phyloP scores from a whole-genome alignment of 2,888 invertebrate species.

The Azorinus chamasolen region DNA sequence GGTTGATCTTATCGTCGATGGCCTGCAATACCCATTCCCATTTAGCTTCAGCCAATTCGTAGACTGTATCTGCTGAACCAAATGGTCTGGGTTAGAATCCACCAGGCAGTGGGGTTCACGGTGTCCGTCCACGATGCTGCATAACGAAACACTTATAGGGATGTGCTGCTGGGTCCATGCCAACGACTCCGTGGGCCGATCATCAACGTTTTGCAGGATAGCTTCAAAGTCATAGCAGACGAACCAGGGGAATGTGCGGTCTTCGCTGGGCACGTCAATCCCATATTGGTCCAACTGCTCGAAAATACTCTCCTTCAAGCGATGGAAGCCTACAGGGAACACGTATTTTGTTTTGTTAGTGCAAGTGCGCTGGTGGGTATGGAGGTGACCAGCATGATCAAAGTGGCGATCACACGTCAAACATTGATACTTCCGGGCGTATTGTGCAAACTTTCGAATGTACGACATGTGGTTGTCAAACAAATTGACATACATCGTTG shows the following conservation, averaged over 20 bases:
- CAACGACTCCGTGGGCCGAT: slow-evolving; percentile 18
- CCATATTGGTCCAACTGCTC: slow-evolving; percentile 38
- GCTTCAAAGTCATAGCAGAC: slow-evolving; percentile 45
- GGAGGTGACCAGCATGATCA: slow-evolving; percentile 10
- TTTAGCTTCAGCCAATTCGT: slow-evolving; percentile 34
- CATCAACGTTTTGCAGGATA: slow-evolving; percentile 21
- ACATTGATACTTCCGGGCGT: slow-evolving; percentile 33
- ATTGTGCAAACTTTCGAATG: slow-evolving; percentile 18
- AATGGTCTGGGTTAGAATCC: slow-evolving; percentile 26
- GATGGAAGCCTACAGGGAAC: slow-evolving; percentile 43
- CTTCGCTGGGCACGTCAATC: slow-evolving; percentile 25
- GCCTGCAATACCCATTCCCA: slow-evolving; percentile 47
- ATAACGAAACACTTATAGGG: slow-evolving; percentile 37
- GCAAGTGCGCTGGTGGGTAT: slow-evolving; percentile 44
- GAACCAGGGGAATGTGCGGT: slow-evolving; percentile 44
- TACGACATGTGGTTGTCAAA: slow-evolving; percentile 21
- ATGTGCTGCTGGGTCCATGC: slow-evolving; percentile 35
- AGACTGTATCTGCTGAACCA: slow-evolving; percentile 20
- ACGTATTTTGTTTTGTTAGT: slow-evolving; percentile 36
- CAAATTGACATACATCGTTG: slow-evolving; percentile 47
- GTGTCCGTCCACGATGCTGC: slow-evolving; percentile 44
- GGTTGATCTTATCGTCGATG: slow-evolving; percentile 32
- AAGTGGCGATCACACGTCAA: slow-evolving; percentile 45
- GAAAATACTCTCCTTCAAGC: slow-evolving; percentile 26
- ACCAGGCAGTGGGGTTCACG: slow-evolving; percentile 30